Base-by-base conservation (phyloP, 2,888 invertebrate genomes). In the Drymonia ruficornis region DNA sequence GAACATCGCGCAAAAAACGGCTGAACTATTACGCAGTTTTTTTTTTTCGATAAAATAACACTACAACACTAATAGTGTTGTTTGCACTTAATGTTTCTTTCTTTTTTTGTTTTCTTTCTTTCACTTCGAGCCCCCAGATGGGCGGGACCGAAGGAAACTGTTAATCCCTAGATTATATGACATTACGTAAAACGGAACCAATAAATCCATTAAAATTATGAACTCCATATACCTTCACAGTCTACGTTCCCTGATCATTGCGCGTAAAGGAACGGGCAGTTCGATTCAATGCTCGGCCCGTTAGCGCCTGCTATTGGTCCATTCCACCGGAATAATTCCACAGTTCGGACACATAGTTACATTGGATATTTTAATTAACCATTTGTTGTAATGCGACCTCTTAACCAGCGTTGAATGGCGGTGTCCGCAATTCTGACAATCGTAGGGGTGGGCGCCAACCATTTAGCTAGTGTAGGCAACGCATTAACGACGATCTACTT, bases 341-440 rank as follows among this genome's bases (percentile, higher is more conserved):
- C 56, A 56, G 52, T 49, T 50, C 50, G 47, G 48, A 43, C 51
- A 49, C 51, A 52, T 49, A 53, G 52, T 42, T 43, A 40, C 43
- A 36, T 42, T 59, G 50, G 52, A 58, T 59, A 61, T 61, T 67
- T 67, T 67, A 67, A 65, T 65, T 67, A 65, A 65, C 59, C 51
- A 54, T 60, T 61, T 34, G 15, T 44, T 51, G 58, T 56, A 56
- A 53, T 62, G 56, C 50, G 54, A 55, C 54, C 46, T 42, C 55
- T 15, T 43, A 49, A 46, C 50, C 19, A 51, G 28, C 31, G 40
- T 38, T 36, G 36, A 58, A 58, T 49, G 40, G 44, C 45, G 45
- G 50, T 11, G 15, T 38, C 34, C 31, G 34, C 48, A 36, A 51
- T 56, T 45, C 15, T 45, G 38, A 54, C 36, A 44, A 47, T 40